A percentile compares a stretch with the other conserved stretches of the same genome.
These are phyloP conservation scores for Pantelozetes paolii DNA, from an alignment of 2,888 invertebrate genomes.

Conservation along the genomic window DNA sequence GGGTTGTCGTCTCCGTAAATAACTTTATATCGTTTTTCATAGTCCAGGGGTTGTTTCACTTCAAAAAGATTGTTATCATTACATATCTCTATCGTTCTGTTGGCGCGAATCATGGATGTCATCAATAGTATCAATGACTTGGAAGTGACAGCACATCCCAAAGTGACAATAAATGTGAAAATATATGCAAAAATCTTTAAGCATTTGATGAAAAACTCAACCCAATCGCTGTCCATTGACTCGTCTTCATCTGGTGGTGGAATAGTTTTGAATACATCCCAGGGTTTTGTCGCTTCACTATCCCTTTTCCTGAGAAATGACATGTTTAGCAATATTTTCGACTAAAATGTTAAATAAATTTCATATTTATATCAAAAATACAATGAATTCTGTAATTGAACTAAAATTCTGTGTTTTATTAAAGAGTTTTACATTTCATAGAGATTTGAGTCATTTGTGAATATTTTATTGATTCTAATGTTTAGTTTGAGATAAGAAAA, in stretches of 20 bases:
- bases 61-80: slow-evolving; percentile 41
- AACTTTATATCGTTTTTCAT: slow-evolving; percentile 30
- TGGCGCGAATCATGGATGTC: slow-evolving; percentile 77
- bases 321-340: too few relatives aligned
- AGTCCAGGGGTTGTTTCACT: slow-evolving; percentile 31
- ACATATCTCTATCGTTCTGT: slow-evolving; percentile 55
- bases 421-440: too few relatives aligned
- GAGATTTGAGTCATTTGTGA: too few relatives aligned
- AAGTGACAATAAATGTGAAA: slow-evolving; percentile 44
- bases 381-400: too few relatives aligned
- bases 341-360: too few relatives aligned
- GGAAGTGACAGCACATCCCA: slow-evolving; percentile 44
- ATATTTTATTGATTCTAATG: too few relatives aligned
- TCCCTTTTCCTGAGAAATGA: too few relatives aligned
- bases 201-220: slow-evolving; percentile 43
- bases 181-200: slow-evolving; percentile 46
- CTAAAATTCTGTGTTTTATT: too few relatives aligned
- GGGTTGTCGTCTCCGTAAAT: slow-evolving; percentile 31
- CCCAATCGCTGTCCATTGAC: slow-evolving; percentile 20
- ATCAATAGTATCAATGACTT: slow-evolving; percentile 67
- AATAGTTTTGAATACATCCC: slow-evolving; percentile 41
- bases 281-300: neutral
- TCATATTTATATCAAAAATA: too few relatives aligned
- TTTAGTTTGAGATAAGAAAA: too few relatives aligned
- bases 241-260: slow-evolving; percentile 42